Evolutionary conservation across 2,113 vertebrate genomes (phyloP).

Genomic region (Heloderma charlesbogerti): DNA sequence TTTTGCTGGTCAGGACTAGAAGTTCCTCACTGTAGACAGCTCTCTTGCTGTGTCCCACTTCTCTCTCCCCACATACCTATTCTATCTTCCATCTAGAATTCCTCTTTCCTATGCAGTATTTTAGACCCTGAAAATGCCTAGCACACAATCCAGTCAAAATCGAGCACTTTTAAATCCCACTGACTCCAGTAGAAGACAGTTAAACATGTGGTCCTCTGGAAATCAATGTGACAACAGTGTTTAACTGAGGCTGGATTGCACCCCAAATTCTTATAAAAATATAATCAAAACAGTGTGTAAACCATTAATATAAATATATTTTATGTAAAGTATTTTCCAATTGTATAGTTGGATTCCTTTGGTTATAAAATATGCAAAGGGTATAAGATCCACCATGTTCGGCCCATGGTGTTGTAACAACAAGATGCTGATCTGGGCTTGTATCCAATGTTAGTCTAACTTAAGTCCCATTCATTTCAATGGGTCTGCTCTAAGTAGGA

Average conservation of each 20-base stretch:
- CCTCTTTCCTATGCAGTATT: neutral
- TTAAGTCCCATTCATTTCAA: too few species aligned
- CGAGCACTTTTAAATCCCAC: neutral
- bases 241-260: neutral
- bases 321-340: neutral
- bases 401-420: neutral
- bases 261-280: neutral
- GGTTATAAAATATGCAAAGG: slow-evolving; percentile 7
- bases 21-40: neutral
- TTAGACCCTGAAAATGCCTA: neutral
- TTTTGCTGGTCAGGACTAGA: neutral
- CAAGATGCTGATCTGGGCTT: neutral
- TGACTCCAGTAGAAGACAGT: neutral
- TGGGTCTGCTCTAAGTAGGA: neutral
- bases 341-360: neutral
- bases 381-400: neutral
- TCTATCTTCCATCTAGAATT: neutral
- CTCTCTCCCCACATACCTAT: neutral
- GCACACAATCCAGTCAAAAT: neutral
- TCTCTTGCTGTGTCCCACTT: neutral
- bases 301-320: neutral
- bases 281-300: neutral
- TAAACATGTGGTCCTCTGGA: neutral
- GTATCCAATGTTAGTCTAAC: too few species aligned
- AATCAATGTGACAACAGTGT: neutral